Conservation (phyloP, 1,140 invertebrate species). For the Mizuhopecten yessoensis region DNA sequence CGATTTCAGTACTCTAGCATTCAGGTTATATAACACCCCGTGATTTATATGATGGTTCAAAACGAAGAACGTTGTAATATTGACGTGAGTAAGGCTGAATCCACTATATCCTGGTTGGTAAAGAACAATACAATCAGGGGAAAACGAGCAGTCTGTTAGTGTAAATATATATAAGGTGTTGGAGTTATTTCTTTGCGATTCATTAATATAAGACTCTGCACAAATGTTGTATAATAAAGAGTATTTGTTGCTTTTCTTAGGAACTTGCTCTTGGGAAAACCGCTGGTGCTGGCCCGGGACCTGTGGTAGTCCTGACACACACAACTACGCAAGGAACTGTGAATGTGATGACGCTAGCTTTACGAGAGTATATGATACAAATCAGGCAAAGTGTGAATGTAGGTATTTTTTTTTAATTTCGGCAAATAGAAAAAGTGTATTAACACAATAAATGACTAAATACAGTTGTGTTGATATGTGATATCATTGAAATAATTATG, state of each 20-base stretch:
- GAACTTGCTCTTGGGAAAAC: not conserved
- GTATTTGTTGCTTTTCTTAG: not conserved
- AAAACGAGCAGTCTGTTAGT: too few relatives aligned
- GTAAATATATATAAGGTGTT: too few relatives aligned
- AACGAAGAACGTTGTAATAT: too few relatives aligned
- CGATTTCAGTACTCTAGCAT: too few relatives aligned
- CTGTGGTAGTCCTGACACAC: not conserved
- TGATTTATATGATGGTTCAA: too few relatives aligned
- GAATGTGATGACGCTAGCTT: not conserved
- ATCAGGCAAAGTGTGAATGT: not conserved
- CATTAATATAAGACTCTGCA: not conserved
- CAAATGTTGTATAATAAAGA: not conserved
- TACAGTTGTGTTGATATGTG: too few relatives aligned
- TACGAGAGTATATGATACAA: not conserved
- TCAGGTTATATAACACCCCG: too few relatives aligned
- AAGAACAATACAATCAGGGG: too few relatives aligned
- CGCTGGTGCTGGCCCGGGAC: not conserved
- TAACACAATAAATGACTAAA: too few relatives aligned
- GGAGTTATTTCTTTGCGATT: not conserved
- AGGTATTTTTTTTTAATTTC: not conserved
- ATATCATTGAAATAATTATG: not conserved
- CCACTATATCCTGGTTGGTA: too few relatives aligned
- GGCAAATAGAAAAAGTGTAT: too few relatives aligned
- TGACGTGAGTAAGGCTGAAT: too few relatives aligned
- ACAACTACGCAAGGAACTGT: slow-evolving; percentile 8